Evolutionary conservation across 2,888 invertebrate genomes (phyloP).

Genomic region (Watsonalla cultraria): DNA sequence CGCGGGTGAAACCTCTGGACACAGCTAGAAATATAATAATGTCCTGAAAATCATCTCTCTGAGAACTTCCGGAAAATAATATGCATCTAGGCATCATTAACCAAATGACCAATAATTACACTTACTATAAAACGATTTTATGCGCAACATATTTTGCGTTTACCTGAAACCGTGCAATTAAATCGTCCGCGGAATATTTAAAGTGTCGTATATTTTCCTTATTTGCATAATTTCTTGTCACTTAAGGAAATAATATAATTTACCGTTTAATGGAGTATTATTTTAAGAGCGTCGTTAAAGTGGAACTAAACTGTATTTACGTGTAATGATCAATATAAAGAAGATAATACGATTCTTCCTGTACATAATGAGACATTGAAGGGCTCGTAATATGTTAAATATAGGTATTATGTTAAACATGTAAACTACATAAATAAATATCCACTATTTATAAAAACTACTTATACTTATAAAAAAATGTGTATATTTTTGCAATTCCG

Average conservation of each 20-base stretch:
- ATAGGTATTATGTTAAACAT: no score
- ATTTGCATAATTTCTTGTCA: conserved; percentile 45
- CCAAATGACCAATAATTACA: neutral
- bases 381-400: conserved; percentile 4
- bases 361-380: no score
- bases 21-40: no score
- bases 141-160: conserved; percentile 19
- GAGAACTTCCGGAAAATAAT: conserved; percentile 4
- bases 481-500: no score
- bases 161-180: conserved; percentile 30
- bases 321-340: neutral
- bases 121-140: conserved; percentile 19
- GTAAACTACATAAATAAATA: no score
- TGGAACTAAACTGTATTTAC: neutral
- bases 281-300: conserved; percentile 4
- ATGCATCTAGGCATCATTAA: conserved; percentile 9
- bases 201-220: conserved; percentile 33
- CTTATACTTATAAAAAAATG: no score
- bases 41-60: no score
- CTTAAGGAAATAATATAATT: conserved; percentile 35
- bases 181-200: conserved; percentile 34
- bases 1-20: no score
- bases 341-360: conserved; percentile 5
- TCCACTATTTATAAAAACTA: no score
- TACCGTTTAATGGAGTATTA: conserved; percentile 29